A percentile compares a stretch with the other conserved stretches of the same genome.
These are phyloP conservation scores for Eucera pruinosa DNA, from an alignment of 2,888 invertebrate genomes.

Conservation along the genomic window DNA sequence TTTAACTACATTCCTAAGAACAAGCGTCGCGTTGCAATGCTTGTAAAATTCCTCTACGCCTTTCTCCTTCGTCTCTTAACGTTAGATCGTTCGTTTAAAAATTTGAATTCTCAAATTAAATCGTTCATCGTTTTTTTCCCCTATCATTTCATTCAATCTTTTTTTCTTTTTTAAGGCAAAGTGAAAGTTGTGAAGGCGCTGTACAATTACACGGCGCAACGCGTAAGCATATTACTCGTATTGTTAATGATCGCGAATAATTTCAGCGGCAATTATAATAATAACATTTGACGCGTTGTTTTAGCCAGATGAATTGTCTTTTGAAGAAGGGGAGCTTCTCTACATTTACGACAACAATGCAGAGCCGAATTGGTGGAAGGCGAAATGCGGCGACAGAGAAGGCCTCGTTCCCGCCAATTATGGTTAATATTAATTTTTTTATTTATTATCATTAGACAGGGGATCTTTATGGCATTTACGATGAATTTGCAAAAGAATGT, in stretches of 20 bases:
- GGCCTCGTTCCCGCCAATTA: conserved; percentile 88
- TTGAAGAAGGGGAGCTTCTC: conserved; percentile 88
- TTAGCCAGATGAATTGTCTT: conserved; percentile 87
- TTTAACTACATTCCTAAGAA: neutral
- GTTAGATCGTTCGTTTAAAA: no score
- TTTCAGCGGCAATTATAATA: no score
- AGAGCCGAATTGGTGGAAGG: conserved; percentile 86
- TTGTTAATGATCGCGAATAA: no score
- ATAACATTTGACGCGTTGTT: no score
- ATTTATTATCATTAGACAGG: neutral
- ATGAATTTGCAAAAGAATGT: no score
- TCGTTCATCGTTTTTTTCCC: no score
- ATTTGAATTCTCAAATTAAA: no score
- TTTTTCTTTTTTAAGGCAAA: conserved; percentile 83
- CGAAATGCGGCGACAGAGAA: conserved; percentile 85
- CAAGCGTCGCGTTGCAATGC: neutral
- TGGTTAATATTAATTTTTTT: conserved; percentile 82
- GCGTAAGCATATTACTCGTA: conserved; percentile 84
- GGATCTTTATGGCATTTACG: no score
- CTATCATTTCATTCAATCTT: neutral
- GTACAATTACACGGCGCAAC: conserved; percentile 86
- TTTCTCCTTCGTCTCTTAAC: neutral
- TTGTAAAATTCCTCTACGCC: no score
- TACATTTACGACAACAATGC: conserved; percentile 86
- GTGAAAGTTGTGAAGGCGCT: conserved; percentile 86